phyloP scores from a whole-genome alignment of 2,888 invertebrate species.

The Drosophila austrosaltans region DNA sequence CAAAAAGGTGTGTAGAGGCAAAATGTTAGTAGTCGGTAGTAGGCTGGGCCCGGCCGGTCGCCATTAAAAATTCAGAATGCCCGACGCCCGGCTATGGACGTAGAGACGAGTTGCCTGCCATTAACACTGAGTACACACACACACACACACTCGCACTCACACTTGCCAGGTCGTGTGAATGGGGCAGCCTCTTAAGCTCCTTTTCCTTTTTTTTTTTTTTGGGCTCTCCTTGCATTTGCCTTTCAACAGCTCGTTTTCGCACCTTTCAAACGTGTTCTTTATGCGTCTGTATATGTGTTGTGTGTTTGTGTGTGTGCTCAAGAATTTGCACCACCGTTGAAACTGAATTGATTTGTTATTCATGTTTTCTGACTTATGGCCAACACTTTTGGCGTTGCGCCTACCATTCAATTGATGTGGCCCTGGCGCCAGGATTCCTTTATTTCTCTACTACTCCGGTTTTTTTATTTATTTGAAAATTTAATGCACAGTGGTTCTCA shows the following conservation, averaged over 20 bases:
- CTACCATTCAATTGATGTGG: slow-evolving; percentile 68
- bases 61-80: slow-evolving; percentile 79
- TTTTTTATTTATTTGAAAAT: slow-evolving; percentile 68
- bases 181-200: slow-evolving; percentile 45
- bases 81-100: slow-evolving; percentile 58
- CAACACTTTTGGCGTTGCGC: slow-evolving; percentile 76
- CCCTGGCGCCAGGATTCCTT: slow-evolving; percentile 50
- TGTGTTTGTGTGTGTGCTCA: slow-evolving; percentile 39
- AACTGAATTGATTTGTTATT: slow-evolving; percentile 81
- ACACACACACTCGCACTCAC: slow-evolving; percentile 38
- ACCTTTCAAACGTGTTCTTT: slow-evolving; percentile 61
- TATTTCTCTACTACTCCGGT: slow-evolving; percentile 37
- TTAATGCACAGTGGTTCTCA: slow-evolving; percentile 57
- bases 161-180: slow-evolving; percentile 9
- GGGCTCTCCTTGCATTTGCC: slow-evolving; percentile 48
- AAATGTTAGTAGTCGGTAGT: slow-evolving; percentile 39
- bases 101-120: slow-evolving; percentile 66
- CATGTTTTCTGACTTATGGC: slow-evolving; percentile 81
- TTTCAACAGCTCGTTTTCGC: slow-evolving; percentile 56
- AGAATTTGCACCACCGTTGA: slow-evolving; percentile 68
- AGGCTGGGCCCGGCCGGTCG: slow-evolving; percentile 49
- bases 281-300: slow-evolving; percentile 19
- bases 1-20: slow-evolving; percentile 1
- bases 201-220: slow-evolving; percentile 5
- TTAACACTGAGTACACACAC: slow-evolving; percentile 63